Conservation (phyloP, 2,888 invertebrate species). For the Epiblema foenella region DNA sequence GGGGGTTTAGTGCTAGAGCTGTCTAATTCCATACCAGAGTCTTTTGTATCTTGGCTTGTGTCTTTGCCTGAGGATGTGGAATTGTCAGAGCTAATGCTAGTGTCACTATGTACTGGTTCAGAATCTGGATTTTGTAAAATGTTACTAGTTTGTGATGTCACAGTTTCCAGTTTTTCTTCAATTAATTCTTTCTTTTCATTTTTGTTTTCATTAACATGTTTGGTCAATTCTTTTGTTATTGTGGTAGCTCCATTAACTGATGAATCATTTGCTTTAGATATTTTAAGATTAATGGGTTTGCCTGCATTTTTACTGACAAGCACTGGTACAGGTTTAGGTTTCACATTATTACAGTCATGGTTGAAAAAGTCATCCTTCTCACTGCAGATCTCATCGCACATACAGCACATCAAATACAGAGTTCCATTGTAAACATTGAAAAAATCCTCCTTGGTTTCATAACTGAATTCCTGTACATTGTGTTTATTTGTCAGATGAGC, state of each 20-base stretch:
- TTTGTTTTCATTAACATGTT: slow-evolving; percentile 50
- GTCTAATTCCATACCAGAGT: slow-evolving; percentile 65
- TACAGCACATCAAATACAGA: slow-evolving; percentile 91
- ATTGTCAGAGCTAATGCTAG: slow-evolving; percentile 64
- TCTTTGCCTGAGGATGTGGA: slow-evolving; percentile 63
- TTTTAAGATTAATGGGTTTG: slow-evolving; percentile 69
- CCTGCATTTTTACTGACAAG: slow-evolving; percentile 76
- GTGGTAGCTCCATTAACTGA: slow-evolving; percentile 65
- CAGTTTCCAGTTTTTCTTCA: slow-evolving; percentile 62
- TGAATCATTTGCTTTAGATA: slow-evolving; percentile 63
- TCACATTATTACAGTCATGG: slow-evolving; percentile 87
- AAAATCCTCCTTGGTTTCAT: slow-evolving; percentile 88
- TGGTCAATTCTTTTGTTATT: slow-evolving; percentile 59
- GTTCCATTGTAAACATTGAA: slow-evolving; percentile 87
- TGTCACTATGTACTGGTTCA: slow-evolving; percentile 65
- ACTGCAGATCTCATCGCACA: slow-evolving; percentile 91
- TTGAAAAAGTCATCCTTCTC: slow-evolving; percentile 91
- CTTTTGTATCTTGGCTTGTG: slow-evolving; percentile 59
- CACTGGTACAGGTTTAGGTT: slow-evolving; percentile 80
- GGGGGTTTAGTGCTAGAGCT: slow-evolving; percentile 58
- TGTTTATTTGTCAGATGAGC: slow-evolving; percentile 92
- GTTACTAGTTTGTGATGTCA: slow-evolving; percentile 59
- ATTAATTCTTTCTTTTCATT: slow-evolving; percentile 65
- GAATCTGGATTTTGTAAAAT: slow-evolving; percentile 52
- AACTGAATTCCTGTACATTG: slow-evolving; percentile 89